Percentiles rank a stretch among this genome's conserved stretches.
These are phyloP conservation scores for Dysidea cf. avara DNA, from an alignment of 37 sponge, comb jelly and placozoan genomes.

Conservation along the genomic window DNA sequence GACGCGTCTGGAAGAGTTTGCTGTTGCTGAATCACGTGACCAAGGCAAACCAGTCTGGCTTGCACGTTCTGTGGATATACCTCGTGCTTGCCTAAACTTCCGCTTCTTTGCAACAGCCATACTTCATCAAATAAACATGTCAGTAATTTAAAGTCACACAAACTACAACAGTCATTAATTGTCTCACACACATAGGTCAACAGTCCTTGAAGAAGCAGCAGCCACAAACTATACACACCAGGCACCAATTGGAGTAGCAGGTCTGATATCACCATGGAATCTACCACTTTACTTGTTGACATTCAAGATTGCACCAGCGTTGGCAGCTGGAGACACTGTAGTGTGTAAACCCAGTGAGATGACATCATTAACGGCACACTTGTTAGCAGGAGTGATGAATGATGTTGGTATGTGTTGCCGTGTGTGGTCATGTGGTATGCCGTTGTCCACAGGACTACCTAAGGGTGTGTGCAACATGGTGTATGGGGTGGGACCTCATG, in stretches of 20 bases:
- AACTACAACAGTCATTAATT: background rate
- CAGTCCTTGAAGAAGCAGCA: slow-evolving; percentile 31
- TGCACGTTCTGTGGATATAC: slow-evolving; percentile 79
- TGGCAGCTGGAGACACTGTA: slow-evolving; percentile 84
- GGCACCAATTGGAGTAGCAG: slow-evolving; percentile 86
- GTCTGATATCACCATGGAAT: slow-evolving; percentile 95
- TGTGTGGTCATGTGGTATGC: background rate
- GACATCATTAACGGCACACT: slow-evolving; percentile 89
- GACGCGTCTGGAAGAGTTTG: slow-evolving; percentile 69
- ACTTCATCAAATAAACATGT: slow-evolving; percentile 68
- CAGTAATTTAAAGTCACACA: slow-evolving; percentile 12
- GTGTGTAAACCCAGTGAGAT: slow-evolving; percentile 94
- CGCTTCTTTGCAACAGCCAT: slow-evolving; percentile 79
- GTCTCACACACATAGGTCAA: slow-evolving; percentile 27
- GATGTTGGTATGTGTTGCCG: slow-evolving; percentile 60
- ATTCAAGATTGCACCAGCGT: slow-evolving; percentile 90
- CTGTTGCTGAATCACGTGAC: slow-evolving; percentile 78
- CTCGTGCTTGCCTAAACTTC: slow-evolving; percentile 69
- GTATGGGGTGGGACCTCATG: slow-evolving; percentile 78
- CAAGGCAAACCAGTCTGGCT: slow-evolving; percentile 91
- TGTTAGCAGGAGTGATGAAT: slow-evolving; percentile 73
- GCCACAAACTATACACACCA: slow-evolving; percentile 78
- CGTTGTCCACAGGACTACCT: slow-evolving; percentile 64
- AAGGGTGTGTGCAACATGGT: slow-evolving; percentile 91
- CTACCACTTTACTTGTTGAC: slow-evolving; percentile 84